A percentile compares a stretch with the other conserved stretches of the same genome.
These are phyloP conservation scores for Venturia canescens DNA, from an alignment of 1,140 invertebrate species.

Conservation along the genomic window DNA sequence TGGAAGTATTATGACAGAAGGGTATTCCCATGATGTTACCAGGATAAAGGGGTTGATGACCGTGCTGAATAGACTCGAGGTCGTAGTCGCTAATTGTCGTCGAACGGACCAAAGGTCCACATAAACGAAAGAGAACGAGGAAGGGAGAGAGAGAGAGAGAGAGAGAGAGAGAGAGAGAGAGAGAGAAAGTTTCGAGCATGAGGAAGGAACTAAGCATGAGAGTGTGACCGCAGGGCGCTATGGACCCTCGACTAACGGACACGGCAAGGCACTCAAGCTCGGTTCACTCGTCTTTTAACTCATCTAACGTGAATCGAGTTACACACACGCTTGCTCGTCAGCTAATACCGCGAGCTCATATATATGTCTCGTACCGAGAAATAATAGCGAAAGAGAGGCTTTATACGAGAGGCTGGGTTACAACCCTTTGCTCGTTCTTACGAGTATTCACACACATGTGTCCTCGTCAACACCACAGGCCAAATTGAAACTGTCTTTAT, in stretches of 20 bases:
- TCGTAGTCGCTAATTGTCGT: slow-evolving; percentile 67
- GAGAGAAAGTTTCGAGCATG: slow-evolving; percentile 7
- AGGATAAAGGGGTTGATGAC: slow-evolving; percentile 55
- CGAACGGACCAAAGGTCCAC: slow-evolving; percentile 61
- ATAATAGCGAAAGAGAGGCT: neutral
- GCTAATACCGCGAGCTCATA: slow-evolving; percentile 20
- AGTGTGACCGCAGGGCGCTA: slow-evolving; percentile 35
- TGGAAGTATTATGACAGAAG: neutral
- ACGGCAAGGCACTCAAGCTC: slow-evolving; percentile 74
- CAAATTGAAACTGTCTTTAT: neutral
- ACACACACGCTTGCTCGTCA: slow-evolving; percentile 16
- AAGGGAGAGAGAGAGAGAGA: neutral
- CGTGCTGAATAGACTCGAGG: slow-evolving; percentile 59
- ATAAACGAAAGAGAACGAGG: no score
- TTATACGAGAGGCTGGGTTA: neutral
- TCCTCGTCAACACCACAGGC: neutral
- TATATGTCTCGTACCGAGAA: neutral
- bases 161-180: neutral
- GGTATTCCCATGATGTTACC: slow-evolving; percentile 47
- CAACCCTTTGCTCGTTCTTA: neutral
- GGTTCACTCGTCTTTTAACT: slow-evolving; percentile 71
- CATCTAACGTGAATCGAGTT: slow-evolving; percentile 47
- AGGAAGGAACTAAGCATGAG: slow-evolving; percentile 35
- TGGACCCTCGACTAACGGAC: slow-evolving; percentile 60
- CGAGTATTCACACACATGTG: no score